Evolutionary conservation across 2,888 invertebrate species (phyloP).

Genomic region (Caenorhabditis sp.): DNA sequence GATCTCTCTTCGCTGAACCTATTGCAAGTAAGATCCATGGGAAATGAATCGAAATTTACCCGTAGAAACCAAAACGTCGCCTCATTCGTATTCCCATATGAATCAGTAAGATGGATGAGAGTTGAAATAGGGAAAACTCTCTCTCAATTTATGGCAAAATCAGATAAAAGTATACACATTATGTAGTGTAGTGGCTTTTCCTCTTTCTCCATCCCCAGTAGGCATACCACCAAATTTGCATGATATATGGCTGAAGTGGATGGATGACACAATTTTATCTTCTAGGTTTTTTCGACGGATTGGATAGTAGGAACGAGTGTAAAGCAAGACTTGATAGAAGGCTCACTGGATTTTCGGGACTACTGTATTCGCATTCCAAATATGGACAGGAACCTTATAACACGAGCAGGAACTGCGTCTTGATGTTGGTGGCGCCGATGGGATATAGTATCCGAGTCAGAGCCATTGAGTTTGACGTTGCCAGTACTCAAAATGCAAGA

Average conservation of each 20-base stretch:
- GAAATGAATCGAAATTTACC: slow-evolving; percentile 44
- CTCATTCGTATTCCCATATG: slow-evolving; percentile 60
- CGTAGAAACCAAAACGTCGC: slow-evolving; percentile 30
- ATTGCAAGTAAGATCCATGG: slow-evolving; percentile 52
- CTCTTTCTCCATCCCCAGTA: slow-evolving; percentile 18
- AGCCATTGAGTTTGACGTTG: slow-evolving; percentile 72
- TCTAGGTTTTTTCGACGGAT: slow-evolving; percentile 73
- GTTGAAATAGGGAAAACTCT: slow-evolving; percentile 36
- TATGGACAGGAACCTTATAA: slow-evolving; percentile 73
- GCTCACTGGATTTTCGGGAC: slow-evolving; percentile 72
- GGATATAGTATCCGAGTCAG: slow-evolving; percentile 72
- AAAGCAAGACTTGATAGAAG: slow-evolving; percentile 70
- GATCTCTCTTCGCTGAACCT: slow-evolving; percentile 23
- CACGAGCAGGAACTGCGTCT: slow-evolving; percentile 71
- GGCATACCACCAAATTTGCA: slow-evolving; percentile 11
- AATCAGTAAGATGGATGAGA: slow-evolving; percentile 65
- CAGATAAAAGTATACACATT: slow-evolving; percentile 59
- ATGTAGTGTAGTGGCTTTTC: slow-evolving; percentile 30
- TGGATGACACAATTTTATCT: slow-evolving; percentile 4
- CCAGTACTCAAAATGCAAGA: slow-evolving; percentile 50
- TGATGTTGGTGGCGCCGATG: slow-evolving; percentile 72
- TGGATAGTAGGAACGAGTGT: slow-evolving; percentile 70
- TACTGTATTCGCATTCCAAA: slow-evolving; percentile 70
- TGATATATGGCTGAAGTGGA: slow-evolving; percentile 15
- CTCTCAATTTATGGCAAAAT: slow-evolving; percentile 54